Evolutionary conservation across 2,113 vertebrate species (phyloP), one percentile per base, ranked within the genome.

Genomic region (Pygoscelis antarcticus): DNA sequence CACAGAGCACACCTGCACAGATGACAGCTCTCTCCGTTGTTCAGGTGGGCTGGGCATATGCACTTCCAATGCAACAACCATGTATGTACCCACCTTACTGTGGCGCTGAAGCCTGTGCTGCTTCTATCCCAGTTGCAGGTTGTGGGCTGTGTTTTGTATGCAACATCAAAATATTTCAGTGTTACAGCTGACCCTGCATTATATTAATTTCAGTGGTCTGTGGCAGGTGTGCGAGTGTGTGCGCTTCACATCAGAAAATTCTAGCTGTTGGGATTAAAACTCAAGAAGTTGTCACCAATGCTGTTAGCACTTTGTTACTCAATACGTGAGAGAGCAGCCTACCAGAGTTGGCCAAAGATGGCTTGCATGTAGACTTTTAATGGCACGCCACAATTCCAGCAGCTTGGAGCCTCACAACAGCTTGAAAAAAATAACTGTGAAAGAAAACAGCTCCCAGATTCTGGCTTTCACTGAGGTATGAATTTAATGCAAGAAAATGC

Each of bases 21-120:
- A 5, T 44, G 11, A 11, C 75, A 44, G 27, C 62, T 20, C 4
- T 21, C 77, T 68, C 27, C 2, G 44, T 42, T 65, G 34, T 32
- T 26, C 1, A 0, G 11, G 34, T 26, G 22, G 19, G 34, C 38
- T 0, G 1, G 42, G 34, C 9, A 11, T 5, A 5, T 2, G 30
- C 26, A 5, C 2, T 74, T 51, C 27, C 32, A 64, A 1, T 10
- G 29, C 52, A 58, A 13, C 21, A 58, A 27, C 30, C 16, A 10
- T 5, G 5, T 29, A 9, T 9, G 5, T 47, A 25, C 38, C 34
- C 46, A 54, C n/a, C 11, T 49, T 36, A 29, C 26, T 25, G 18
- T 49, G 23, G 23, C 13, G 4, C 66, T 27, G 60, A 69, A 51
- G 22, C 38, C 44, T 34, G 13, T 16, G n/a, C 51, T 38, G 12